Evolutionary conservation across 2,113 vertebrate species (phyloP), one percentile per base, ranked within the genome.

Genomic region (Garra rufa): DNA sequence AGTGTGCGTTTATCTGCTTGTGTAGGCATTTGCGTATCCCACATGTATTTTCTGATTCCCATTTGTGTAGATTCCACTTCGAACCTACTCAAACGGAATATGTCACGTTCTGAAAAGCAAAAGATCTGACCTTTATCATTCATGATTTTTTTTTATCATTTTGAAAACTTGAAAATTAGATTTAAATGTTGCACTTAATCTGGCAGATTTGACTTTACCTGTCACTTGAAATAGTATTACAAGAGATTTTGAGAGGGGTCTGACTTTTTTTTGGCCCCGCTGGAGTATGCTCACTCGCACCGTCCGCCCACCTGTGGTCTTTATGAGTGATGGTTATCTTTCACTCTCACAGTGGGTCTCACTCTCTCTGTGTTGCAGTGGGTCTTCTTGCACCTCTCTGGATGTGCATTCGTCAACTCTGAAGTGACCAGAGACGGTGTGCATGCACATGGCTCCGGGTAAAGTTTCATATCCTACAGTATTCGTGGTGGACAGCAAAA

Each of bases 401-500:
- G 28, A 76, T 83, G 83, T 73, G 9, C 41, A 78, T 17, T 24
- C 34, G 6, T 76, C 21, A 43, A 52, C 52, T 76, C 21, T 61
- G 26, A 7, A 59, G 13, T 38, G 74, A 61, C 3, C 41, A 55
- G 48, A 77, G 79, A 70, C 76, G 8, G 9, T 41, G 10, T 19
- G 44, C 67, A 5, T 14, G 34, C 73, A 6, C 67, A 94, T 94
- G 94, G 87, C 89, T 5, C 81, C 90, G 0, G 17, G 44, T 0
- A 55, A 61, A 19, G 50, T 38, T 0, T 61, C 48, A 9, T 84
- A 81, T 38, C 94, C 94, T 1, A 92, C 94, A 0, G 92, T 94
- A 57, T 96, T 91, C 3, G 88, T 93, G 76, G 94, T 96, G 91
- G 95, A 96, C 10, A 88, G 90, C 69, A 71, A 86, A 4, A 85